Evolutionary conservation across 35 echinoderm and acorn worm genomes (phyloP), one percentile per base, ranked within the genome.

Genomic region (Apostichopus japonicus): DNA sequence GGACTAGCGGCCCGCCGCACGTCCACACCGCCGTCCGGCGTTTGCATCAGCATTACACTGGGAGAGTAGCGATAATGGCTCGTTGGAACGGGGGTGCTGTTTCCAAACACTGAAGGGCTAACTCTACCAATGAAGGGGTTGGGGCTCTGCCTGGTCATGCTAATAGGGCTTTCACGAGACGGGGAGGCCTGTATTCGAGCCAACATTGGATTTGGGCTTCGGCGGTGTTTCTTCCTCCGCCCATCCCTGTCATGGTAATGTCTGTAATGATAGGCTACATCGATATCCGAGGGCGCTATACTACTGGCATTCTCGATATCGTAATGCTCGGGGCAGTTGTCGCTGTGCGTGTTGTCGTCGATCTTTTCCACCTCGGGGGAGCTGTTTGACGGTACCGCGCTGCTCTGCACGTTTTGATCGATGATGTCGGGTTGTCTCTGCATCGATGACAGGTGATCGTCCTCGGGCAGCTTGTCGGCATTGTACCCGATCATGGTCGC

Each of bases 271-370:
- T 99, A 99, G 10, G 97, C 93, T 51, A 94, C 93, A 87, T 99
- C 97, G 56, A 99, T 95, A 87, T 99, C 97, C 10, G 97, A 99
- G 44, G 97, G 95, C 17, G 97, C 97, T 70, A 99, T 96, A 92
- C 97, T 99, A 76, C 97, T 99, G 11, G 97, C 97, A 89, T 99
- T 99, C 72, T 99, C 97, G 24, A 99, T 57, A 79, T 99, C 97
- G 62, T 99, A 99, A 79, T 99, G 97, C 86, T 99, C 97, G 8
- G 91, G 75, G 86, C 23, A 79, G 53, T 92, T 65, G 9, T 90
- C 91, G 72, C 76, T 63, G 13, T 88, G 72, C 11, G 77, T 91
- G 14, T 80, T 86, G 82, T 83, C 75, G 16, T 82, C 95, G 19
- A 86, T 79, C 17, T 93, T 93, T 23, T 96, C 95, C 54, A 93